phyloP scores from a whole-genome alignment of 2,113 vertebrate genomes.

The Ammospiza caudacuta region DNA sequence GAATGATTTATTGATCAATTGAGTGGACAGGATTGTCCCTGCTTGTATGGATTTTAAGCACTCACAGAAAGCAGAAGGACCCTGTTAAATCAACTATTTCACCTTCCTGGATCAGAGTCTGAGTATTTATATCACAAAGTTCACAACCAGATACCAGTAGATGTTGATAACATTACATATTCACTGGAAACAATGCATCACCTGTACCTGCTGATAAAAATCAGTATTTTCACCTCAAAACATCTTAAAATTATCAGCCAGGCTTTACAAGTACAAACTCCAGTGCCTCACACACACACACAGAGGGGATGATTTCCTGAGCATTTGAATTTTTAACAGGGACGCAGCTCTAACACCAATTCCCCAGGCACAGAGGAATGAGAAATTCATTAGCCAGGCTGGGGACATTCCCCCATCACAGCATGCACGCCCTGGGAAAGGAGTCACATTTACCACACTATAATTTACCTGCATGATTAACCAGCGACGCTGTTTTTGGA shows the following conservation, averaged over 20 bases:
- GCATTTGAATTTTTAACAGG: constrained; percentile 29
- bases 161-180: not conserved
- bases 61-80: not conserved
- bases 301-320: not conserved
- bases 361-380: not conserved
- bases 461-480: constrained; percentile 68
- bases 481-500: not conserved
- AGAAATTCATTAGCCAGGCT: constrained; percentile 28
- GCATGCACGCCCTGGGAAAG: not conserved
- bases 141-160: not conserved
- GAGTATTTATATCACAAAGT: not conserved
- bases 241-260: not conserved
- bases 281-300: not conserved
- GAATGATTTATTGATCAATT: not conserved
- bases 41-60: not conserved
- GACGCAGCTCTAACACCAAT: not conserved
- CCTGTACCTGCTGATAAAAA: not conserved
- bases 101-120: not conserved
- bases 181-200: not conserved
- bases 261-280: not conserved
- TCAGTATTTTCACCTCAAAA: not conserved
- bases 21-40: not conserved
- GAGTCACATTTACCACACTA: constrained; percentile 1
- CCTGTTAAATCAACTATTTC: not conserved
- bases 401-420: not conserved